These are phyloP conservation scores for Drosophila pallidifrons DNA, from an alignment of 1,140 invertebrate genomes.

Conservation along the genomic window DNA sequence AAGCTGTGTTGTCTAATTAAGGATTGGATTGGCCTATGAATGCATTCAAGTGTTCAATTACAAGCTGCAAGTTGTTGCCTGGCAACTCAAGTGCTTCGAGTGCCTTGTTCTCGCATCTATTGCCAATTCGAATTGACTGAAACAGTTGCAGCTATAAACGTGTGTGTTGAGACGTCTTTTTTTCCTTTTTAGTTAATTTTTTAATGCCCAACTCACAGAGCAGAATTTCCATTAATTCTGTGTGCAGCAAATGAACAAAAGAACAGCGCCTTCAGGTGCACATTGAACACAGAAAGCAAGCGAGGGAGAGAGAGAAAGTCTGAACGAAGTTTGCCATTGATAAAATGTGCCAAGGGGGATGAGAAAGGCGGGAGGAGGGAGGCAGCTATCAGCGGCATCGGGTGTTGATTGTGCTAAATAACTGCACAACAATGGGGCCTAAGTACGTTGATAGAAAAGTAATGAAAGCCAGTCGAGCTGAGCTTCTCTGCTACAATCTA, in stretches of 20 bases:
- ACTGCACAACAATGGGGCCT: conserved; percentile 80
- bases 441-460: conserved; percentile 83
- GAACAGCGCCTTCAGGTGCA: conserved; percentile 59
- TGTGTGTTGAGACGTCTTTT: conserved; percentile 11
- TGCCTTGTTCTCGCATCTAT: not conserved
- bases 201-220: conserved; percentile 37
- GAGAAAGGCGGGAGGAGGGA: not conserved
- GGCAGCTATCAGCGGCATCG: conserved; percentile 69
- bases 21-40: conserved; percentile 8
- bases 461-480: conserved; percentile 67
- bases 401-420: conserved; percentile 83
- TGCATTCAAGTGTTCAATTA: conserved; percentile 2
- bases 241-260: conserved; percentile 79
- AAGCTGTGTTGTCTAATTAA: conserved; percentile 3
- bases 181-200: conserved; percentile 43
- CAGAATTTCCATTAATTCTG: conserved; percentile 76
- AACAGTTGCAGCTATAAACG: conserved; percentile 16
- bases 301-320: not conserved
- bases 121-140: conserved; percentile 16
- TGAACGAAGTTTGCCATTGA: conserved; percentile 64
- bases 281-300: conserved; percentile 1
- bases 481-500: not conserved
- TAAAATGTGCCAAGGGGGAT: conserved; percentile 63
- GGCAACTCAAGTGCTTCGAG: conserved; percentile 8
- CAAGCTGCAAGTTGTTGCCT: conserved; percentile 14